phyloP scores from a whole-genome alignment of 2,797 vertebrate genomes.

The Scarus forsteni region DNA sequence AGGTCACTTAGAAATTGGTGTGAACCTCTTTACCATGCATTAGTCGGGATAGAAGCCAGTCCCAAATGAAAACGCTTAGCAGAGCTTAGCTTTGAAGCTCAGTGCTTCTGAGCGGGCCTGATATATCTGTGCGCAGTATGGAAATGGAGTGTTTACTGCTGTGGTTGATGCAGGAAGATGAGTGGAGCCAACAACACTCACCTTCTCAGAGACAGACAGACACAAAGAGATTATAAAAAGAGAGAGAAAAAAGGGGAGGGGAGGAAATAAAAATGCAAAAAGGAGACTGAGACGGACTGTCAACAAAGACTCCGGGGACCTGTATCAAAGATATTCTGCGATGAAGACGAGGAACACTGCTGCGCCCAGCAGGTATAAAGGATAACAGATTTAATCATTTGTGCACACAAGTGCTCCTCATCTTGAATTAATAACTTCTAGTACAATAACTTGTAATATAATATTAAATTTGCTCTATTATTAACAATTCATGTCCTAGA shows the following conservation, averaged over 20 bases:
- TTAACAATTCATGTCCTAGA: constrained; percentile 51
- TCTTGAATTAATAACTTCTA: constrained; percentile 43
- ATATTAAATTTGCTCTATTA: constrained; percentile 23
- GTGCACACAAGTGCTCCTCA: constrained; percentile 26
- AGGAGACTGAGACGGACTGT: constrained; percentile 39
- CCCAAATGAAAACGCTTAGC: constrained; percentile 55
- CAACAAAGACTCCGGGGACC: constrained; percentile 41
- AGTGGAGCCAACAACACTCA: constrained; percentile 20
- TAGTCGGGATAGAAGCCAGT: constrained; percentile 49
- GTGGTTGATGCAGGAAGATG: constrained; percentile 35
- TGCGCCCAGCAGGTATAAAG: constrained; percentile 30
- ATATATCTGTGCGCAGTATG: constrained; percentile 34
- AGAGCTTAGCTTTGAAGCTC: constrained; percentile 65
- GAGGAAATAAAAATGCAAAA: constrained; percentile 55
- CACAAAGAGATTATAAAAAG: not conserved
- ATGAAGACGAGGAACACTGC: constrained; percentile 11
- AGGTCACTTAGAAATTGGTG: constrained; percentile 59
- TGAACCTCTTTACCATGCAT: constrained; percentile 65
- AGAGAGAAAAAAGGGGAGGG: not conserved
- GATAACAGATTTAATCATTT: constrained; percentile 33
- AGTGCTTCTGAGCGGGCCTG: constrained; percentile 50
- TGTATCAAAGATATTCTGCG: constrained; percentile 25
- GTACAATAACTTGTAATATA: constrained; percentile 28
- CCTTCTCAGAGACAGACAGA: constrained; percentile 30
- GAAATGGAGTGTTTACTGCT: constrained; percentile 43